Evolutionary conservation across 2,797 vertebrate species (phyloP), one percentile per base, ranked within the genome.

Genomic region (Oreortyx pictus): DNA sequence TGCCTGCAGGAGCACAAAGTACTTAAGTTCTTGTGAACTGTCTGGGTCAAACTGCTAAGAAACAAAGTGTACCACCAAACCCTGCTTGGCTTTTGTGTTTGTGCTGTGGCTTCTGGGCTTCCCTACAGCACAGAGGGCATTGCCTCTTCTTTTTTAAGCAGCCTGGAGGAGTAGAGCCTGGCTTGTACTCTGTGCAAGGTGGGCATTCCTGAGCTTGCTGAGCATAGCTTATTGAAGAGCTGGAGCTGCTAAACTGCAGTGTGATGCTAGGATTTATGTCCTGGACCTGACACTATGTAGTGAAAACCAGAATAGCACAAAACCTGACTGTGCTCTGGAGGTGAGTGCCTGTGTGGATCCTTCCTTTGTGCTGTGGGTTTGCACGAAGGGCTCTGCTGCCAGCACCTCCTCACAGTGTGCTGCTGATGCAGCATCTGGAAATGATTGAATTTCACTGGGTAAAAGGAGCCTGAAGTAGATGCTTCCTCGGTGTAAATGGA

Each of bases 361-460:
- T 24, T 66, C 64, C 49, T 59, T 35, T n/a, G 19, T 23, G 57
- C 17, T 3, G 0, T 8, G 43, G 41, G 43, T 35, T 43, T 16
- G 54, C 10, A 22, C 15, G 9, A 46, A 24, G 44, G 59, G 24
- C 29, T 37, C 1, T 5, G 33, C 59, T 61, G 37, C 3, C 2
- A 8, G 27, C 10, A 4, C 57, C 43, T 60, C 60, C 67, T 37
- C 0, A 0, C 8, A 6, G 5, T 1, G 1, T 5, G 11, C 33
- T 61, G 65, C 88, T 92, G 61, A 6, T 5, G 2, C 5, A 5
- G 60, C 31, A n/a, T 9, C 37, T 23, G 71, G 77, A 3, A 7
- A 3, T 0, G 52, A 54, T 91, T 61, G 7, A 41, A 72, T 75
- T 49, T 94, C 80, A 67, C 72, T n/a, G 71, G 75, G 41, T 77